Evolutionary conservation across 2,797 vertebrate genomes (phyloP), one percentile per base, ranked within the genome.

Genomic region (Gymnoscopelus braueri): DNA sequence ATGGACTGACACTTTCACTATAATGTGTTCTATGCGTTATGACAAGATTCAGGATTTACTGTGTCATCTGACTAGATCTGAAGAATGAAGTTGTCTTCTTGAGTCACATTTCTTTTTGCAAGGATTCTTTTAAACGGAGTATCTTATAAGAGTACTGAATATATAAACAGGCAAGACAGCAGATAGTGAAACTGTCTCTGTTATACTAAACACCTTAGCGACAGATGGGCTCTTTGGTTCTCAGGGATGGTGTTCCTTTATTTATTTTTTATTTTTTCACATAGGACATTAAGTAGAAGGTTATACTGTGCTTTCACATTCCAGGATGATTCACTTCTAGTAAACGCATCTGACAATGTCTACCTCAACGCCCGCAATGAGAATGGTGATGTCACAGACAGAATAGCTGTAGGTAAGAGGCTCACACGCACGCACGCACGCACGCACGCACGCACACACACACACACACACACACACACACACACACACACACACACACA

Each of bases 341-440:
- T 95, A 10, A 93, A 95, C 65, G 98, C 98, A 14, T 87, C 93
- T 26, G 93, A 98, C 80, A 97, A 97, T 3, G 95, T 99, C 75
- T 95, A 94, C 12, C 90, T 98, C 44, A 97, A 94, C 50, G 96
- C 96, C 60, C 96, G 95, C 4, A 93, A 97, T 82, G 90, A 90
- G 6, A 93, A 96, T 0, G 96, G 96, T 1, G 90, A 96, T 23
- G 95, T 98, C 81, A 97, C 95, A 1, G 96, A 96, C 78, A 95
- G 96, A 85, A 82, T 97, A 69, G 95, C 90, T 81, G 95, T 98
- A 85, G 98, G 98, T 99, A 92, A 94, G 97, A 79, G 15, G 47
- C 49, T 39, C 23, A 51, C 48, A 68, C 67, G 72, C 23, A 29
- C 35, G n/a, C 35, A 24, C 67, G 24, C 12, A 5, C 26, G 11